Evolutionary conservation across 2,888 invertebrate genomes (phyloP), one percentile per base, ranked within the genome.

Genomic region (Horisme vitalbata): DNA sequence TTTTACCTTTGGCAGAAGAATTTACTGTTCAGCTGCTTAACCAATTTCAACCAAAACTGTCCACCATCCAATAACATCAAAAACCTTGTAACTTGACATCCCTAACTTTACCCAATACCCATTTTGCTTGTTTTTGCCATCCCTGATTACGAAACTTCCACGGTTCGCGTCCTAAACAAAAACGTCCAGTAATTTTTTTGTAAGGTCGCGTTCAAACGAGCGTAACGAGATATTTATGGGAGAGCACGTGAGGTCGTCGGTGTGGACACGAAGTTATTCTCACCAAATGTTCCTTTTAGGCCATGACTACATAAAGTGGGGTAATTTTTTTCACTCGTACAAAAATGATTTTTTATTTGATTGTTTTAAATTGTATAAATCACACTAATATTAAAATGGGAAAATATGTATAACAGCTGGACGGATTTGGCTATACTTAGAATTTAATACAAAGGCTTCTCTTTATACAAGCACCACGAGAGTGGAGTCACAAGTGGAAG

Each of bases 181-280:
- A 80, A 66, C 61, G 63, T 63, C 56, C 57, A 57, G 69, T 68
- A 65, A 61, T 71, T 80, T 82, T n/a, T 82, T 74, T 75, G 69
- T 61, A 63, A 63, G 63, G 63, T 52, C 58, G 50, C 59, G 59
- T 52, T 52, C 60, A 71, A 75, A 73, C 69, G 69, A 59, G 58
- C 70, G 75, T 82, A 73, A 79, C 75, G 74, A 76, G 65, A 79
- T 83, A 84, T 85, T 83, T 85, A 84, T 81, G 74, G 70, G 60
- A 51, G 60, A 57, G 60, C 66, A 70, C 67, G 75, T 68, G 69
- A 74, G 79, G 81, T 79, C 74, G 68, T 52, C 38, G 63, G 70
- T 68, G 66, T 65, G 72, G 69, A 73, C 66, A 61, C 43, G 51
- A 52, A 59, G 59, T 68, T 71, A 69, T 71, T 67, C 63, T 59